A percentile compares a stretch with the other conserved stretches of the same genome.
Conservation (phyloP, 1,140 invertebrate species). For the Trichonephila clavata region DNA sequence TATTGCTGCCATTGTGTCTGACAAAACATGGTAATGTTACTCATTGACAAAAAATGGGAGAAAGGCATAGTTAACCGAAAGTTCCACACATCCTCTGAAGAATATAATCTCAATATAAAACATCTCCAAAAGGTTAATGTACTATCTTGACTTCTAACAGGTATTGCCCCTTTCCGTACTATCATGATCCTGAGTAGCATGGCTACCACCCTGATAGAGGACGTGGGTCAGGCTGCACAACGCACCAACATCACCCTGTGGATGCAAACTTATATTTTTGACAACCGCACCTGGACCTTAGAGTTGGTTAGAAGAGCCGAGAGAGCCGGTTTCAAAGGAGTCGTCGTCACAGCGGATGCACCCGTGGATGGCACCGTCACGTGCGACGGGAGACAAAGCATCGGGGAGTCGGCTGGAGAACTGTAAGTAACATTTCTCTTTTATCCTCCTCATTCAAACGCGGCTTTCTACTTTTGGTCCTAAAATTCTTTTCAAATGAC, state of each 20-base stretch:
- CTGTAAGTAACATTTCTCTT: neutral
- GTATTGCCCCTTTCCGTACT: slow-evolving; percentile 81
- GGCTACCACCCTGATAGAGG: slow-evolving; percentile 92
- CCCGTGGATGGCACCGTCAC: slow-evolving; percentile 66
- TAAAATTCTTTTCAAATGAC: too few species aligned
- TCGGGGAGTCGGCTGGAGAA: neutral
- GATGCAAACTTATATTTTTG: slow-evolving; percentile 95
- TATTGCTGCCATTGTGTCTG: too few species aligned
- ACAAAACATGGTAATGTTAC: too few species aligned
- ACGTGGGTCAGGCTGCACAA: slow-evolving; percentile 88
- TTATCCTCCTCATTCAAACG: too few species aligned
- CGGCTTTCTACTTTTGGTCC: too few species aligned
- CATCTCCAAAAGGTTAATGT: too few species aligned
- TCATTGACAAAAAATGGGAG: too few species aligned
- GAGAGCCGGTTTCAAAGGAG: slow-evolving; percentile 80
- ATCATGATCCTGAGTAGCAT: slow-evolving; percentile 92
- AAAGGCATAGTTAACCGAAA: too few species aligned
- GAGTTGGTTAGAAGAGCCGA: slow-evolving; percentile 80
- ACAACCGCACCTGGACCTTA: slow-evolving; percentile 83
- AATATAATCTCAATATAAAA: too few species aligned
- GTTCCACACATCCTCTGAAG: too few species aligned
- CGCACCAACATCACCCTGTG: slow-evolving; percentile 84
- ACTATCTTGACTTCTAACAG: neutral
- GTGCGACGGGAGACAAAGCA: neutral
- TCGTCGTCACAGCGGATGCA: slow-evolving; percentile 81